Base-by-base conservation (phyloP, 2,113 vertebrate genomes). In the Capricornis sumatraensis region DNA sequence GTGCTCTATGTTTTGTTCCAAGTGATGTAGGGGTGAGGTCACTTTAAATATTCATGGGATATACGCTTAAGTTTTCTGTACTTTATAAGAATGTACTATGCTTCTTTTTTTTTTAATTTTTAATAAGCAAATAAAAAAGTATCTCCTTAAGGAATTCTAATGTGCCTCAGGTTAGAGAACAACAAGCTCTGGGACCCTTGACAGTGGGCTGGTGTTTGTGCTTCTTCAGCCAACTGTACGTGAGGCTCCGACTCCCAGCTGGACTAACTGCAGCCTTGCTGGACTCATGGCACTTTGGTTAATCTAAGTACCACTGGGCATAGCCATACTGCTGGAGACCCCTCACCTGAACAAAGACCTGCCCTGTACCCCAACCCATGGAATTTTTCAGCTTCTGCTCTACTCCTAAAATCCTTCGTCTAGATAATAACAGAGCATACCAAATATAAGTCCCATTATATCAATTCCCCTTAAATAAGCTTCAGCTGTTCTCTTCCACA, bases 101-200 rank as follows among this genome's bases (percentile, higher is more conserved):
- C 62, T 67, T 53, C 52, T 25, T 12, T 45, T 13, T 67, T 67
- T 36, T n/a, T 36, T 64, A 60, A 58, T 23, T 45, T 88, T 85
- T 78, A 57, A 92, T 81, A 33, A 92, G 30, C 55, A 89, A 74
- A 55, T 25, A 15, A 89, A 95, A 23, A 62, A 7, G 43, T 23
- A 6, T 74, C 82, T 91, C 14, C 28, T 64, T 13, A 45, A 84
- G 79, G 84, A 76, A 84, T 33, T 52, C 53, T 60, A 23, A 58
- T 2, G 13, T 60, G 28, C 8, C 45, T 62, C 45, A 45, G 45
- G 7, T 7, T 45, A 71, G 64, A 91, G 64, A 81, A 28, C 5
- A 30, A 40, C 5, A 7, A 5, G 53, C 28, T 78, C 33, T 43
- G 58, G 52, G 53, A n/a, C 17, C 19, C 33, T 14, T 15, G 60